phyloP scores from a whole-genome alignment of 2,113 vertebrate genomes.

The Neoarius graeffei region DNA sequence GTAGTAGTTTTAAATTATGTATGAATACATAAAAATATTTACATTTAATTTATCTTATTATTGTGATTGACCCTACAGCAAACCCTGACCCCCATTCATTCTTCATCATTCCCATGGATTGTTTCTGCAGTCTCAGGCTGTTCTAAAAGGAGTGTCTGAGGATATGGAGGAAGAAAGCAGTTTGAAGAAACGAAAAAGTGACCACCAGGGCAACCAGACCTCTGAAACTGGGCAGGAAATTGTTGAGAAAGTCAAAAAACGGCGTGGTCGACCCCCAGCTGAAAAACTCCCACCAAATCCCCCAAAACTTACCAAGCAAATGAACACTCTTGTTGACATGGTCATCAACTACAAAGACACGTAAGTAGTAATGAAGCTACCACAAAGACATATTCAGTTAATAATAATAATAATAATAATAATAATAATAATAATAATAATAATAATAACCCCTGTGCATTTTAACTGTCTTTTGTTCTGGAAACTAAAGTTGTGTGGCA shows the following conservation, averaged over 20 bases:
- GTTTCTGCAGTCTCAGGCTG: constrained; percentile 72
- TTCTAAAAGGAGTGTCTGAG: constrained; percentile 87
- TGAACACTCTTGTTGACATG: constrained; percentile 96
- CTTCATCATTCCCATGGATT: constrained; percentile 42
- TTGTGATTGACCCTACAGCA: constrained; percentile 11
- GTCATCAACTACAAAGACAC: constrained; percentile 98
- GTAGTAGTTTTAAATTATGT: not conserved
- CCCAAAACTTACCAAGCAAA: constrained; percentile 92
- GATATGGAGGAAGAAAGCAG: constrained; percentile 96
- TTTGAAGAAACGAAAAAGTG: constrained; percentile 91
- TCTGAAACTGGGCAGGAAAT: constrained; percentile 77
- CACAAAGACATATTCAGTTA: not conserved
- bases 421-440: not conserved
- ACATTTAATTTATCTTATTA: not conserved
- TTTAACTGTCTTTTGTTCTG: not conserved
- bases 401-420: not conserved
- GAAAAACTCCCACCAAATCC: constrained; percentile 97
- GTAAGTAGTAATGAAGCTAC: constrained; percentile 66
- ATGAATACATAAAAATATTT: not conserved
- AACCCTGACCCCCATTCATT: constrained; percentile 18
- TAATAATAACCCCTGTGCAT: not conserved
- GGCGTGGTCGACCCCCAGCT: constrained; percentile 92
- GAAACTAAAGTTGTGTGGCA: not conserved
- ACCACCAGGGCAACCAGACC: constrained; percentile 84
- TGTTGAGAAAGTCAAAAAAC: constrained; percentile 92